Conservation (phyloP, 1,140 invertebrate species). For the Drosophila novamexicana region DNA sequence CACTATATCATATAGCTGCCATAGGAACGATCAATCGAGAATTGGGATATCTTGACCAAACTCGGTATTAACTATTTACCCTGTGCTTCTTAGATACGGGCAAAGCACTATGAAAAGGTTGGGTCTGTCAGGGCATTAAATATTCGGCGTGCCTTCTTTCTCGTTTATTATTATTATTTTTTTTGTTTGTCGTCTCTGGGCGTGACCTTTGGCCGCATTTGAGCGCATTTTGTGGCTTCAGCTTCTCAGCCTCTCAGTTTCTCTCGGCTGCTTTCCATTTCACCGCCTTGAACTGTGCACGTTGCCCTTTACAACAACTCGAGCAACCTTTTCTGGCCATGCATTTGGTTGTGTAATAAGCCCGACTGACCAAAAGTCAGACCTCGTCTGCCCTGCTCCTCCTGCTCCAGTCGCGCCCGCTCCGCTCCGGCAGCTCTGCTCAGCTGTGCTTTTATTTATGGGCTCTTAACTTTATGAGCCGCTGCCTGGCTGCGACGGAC, state of each 20-base stretch:
- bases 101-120: too few relatives aligned
- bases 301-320: constrained; percentile 37
- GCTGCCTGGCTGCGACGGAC: neutral
- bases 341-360: constrained; percentile 4
- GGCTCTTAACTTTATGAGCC: constrained; percentile 26
- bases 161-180: neutral
- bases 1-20: too few relatives aligned
- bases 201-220: constrained; percentile 47
- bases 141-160: neutral
- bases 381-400: neutral
- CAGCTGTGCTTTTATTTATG: constrained; percentile 4
- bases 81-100: too few relatives aligned
- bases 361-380: constrained; percentile 4
- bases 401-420: neutral
- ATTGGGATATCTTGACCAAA: too few relatives aligned
- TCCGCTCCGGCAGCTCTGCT: neutral
- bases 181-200: constrained; percentile 3
- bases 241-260: neutral
- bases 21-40: too few relatives aligned
- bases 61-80: too few relatives aligned
- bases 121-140: too few relatives aligned
- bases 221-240: neutral
- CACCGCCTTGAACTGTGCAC: constrained; percentile 48
- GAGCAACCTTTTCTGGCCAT: constrained; percentile 13
- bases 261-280: constrained; percentile 20